These are phyloP conservation scores for Burhinus bistriatus DNA, from an alignment of 2,113 vertebrate species.

Conservation along the genomic window DNA sequence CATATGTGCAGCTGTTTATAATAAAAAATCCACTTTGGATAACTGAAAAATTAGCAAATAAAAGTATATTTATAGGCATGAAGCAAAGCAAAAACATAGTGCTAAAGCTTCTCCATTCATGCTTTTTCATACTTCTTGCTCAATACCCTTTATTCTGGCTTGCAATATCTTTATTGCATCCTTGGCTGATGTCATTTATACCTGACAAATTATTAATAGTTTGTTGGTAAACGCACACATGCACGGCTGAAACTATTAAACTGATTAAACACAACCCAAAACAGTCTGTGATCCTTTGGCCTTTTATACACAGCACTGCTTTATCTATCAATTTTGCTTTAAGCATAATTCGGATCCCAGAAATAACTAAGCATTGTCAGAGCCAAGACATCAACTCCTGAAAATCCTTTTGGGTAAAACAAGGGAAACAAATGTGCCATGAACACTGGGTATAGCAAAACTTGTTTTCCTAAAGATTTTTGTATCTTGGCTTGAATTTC, in stretches of 20 bases:
- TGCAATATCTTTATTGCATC: not conserved
- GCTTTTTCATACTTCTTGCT: not conserved
- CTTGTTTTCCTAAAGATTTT: not conserved
- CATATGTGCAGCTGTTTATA: not conserved
- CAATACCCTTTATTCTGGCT: not conserved
- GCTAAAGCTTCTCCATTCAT: not conserved
- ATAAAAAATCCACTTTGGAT: not conserved
- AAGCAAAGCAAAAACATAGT: not conserved
- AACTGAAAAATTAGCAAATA: not conserved
- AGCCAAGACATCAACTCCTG: not conserved
- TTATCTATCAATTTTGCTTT: not conserved
- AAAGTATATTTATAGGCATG: not conserved
- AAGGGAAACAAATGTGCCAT: not conserved
- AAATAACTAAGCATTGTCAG: not conserved
- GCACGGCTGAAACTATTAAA: not conserved
- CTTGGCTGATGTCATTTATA: not conserved
- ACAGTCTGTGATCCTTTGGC: not conserved
- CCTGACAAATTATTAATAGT: not conserved
- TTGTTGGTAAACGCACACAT: not conserved
- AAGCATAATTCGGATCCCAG: not conserved
- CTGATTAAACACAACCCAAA: not conserved
- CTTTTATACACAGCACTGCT: not conserved
- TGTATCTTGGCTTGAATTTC: not conserved
- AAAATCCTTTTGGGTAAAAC: conserved; percentile 3
- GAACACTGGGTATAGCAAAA: not conserved